Evolutionary conservation across 2,888 invertebrate genomes (phyloP).

Genomic region (Magallana nippona): DNA sequence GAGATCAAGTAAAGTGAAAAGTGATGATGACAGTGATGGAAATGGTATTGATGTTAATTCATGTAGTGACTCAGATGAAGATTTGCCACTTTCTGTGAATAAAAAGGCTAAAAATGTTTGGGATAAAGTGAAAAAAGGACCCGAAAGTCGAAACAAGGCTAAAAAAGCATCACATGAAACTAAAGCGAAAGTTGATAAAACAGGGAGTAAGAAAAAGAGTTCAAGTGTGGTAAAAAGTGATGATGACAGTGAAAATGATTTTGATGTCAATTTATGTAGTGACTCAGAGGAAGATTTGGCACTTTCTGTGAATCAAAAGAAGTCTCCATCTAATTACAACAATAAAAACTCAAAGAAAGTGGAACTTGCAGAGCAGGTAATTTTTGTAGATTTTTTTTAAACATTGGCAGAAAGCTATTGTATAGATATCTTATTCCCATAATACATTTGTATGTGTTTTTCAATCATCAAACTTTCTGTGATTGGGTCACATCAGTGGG

Average conservation of each 20-base stretch:
- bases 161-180: not conserved
- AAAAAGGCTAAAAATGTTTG: too few species aligned
- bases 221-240: not conserved
- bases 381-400: too few species aligned
- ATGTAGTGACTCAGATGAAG: not conserved
- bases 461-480: too few species aligned
- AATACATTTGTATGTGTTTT: too few species aligned
- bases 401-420: too few species aligned
- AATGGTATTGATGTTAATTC: not conserved
- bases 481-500: too few species aligned
- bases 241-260: not conserved
- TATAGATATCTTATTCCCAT: too few species aligned
- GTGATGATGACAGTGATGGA: not conserved
- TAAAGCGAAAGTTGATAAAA: not conserved
- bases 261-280: not conserved
- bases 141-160: too few species aligned
- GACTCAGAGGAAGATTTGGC: not conserved
- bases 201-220: not conserved
- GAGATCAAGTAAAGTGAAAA: not conserved
- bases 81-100: not conserved
- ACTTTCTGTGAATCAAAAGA: not conserved
- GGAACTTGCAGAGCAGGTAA: not conserved
- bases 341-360: not conserved
- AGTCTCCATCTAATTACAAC: not conserved
- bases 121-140: too few species aligned